Evolutionary conservation across 2,797 vertebrate genomes (phyloP).

Genomic region (Pristis pectinata): DNA sequence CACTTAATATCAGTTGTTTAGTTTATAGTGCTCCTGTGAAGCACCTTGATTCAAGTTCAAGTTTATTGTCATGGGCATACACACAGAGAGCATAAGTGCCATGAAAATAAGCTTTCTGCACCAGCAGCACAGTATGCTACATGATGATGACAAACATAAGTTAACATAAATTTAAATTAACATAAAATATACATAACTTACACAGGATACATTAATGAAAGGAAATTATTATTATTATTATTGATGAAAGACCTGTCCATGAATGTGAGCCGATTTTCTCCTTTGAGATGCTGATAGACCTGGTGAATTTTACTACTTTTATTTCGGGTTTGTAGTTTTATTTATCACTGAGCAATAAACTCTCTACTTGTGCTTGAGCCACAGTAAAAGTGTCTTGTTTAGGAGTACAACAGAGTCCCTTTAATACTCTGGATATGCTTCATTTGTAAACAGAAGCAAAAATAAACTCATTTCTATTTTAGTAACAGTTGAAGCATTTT

Average conservation of each 20-base stretch:
- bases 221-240: no score
- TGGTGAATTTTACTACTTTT: not conserved
- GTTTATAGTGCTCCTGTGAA: no score
- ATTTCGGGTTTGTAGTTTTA: not conserved
- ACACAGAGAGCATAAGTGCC: no score
- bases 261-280: not conserved
- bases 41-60: no score
- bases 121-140: no score
- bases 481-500: not conserved
- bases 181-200: no score
- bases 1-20: no score
- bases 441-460: not conserved
- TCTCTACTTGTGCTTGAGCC: not conserved
- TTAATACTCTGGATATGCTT: not conserved
- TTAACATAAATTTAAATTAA: no score
- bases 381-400: not conserved
- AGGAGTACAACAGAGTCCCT: not conserved
- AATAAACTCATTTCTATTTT: constrained; percentile 18
- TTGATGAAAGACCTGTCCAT: not conserved
- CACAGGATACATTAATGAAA: no score
- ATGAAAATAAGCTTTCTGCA: no score
- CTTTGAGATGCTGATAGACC: not conserved
- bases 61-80: no score
- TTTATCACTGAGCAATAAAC: not conserved
- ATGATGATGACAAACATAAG: no score